Conservation (phyloP, 2,888 invertebrate genomes). For the Anarsia innoxiella region DNA sequence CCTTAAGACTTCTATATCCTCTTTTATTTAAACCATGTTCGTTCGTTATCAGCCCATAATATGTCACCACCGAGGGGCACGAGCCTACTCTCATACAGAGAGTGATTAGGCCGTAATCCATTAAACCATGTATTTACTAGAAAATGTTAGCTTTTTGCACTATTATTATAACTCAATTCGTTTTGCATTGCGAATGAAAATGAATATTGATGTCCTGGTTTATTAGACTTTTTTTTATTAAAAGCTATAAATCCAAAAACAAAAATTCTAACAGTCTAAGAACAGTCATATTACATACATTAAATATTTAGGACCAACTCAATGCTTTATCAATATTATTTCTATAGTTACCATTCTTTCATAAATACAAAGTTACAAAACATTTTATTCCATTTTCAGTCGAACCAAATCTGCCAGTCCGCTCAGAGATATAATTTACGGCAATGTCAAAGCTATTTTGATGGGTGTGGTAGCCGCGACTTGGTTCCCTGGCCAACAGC, state of each 20-base stretch:
- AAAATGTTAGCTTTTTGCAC: too few relatives aligned
- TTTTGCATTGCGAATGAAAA: too few relatives aligned
- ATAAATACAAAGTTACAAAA: not conserved
- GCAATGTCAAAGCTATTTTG: not conserved
- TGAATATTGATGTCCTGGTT: not conserved
- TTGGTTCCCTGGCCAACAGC: too few relatives aligned
- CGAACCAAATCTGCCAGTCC: not conserved
- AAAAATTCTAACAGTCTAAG: not conserved
- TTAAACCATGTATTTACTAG: too few relatives aligned
- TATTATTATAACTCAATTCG: too few relatives aligned
- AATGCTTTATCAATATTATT: not conserved
- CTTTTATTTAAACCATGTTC: too few relatives aligned
- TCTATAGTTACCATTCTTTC: too few relatives aligned
- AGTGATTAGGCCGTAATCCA: too few relatives aligned
- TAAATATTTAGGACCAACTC: not conserved
- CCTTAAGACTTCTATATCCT: too few relatives aligned
- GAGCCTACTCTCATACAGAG: too few relatives aligned
- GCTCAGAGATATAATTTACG: not conserved
- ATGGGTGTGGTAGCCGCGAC: slow-evolving; percentile 3
- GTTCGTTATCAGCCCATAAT: too few relatives aligned
- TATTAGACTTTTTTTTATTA: not conserved
- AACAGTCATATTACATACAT: not conserved
- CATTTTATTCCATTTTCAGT: not conserved
- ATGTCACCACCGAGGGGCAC: too few relatives aligned
- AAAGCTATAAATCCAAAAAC: not conserved